These are phyloP conservation scores for Mixornis gularis DNA, from an alignment of 2,113 vertebrate species.

Conservation along the genomic window DNA sequence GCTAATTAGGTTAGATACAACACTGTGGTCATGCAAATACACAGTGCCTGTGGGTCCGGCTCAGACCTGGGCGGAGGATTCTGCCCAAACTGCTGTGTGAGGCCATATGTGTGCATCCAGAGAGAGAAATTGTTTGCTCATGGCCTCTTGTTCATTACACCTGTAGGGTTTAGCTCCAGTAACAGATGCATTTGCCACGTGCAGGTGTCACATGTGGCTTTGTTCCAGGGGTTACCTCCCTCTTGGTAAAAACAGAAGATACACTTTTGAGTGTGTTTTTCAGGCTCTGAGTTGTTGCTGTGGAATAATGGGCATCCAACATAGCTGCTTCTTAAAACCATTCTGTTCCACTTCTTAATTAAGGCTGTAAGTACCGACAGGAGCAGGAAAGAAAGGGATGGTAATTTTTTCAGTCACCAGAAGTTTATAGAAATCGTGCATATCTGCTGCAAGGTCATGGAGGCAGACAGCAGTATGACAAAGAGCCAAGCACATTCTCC, in stretches of 20 bases:
- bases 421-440: neutral
- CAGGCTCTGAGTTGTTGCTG: neutral
- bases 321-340: neutral
- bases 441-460: neutral
- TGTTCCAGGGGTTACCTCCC: neutral
- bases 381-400: neutral
- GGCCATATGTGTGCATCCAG: neutral
- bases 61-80: constrained; percentile 2
- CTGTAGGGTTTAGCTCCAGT: neutral
- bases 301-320: neutral
- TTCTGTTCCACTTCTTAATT: neutral
- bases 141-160: neutral
- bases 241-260: neutral
- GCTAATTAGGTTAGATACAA: constrained; percentile 27
- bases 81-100: neutral
- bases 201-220: neutral
- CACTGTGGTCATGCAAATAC: neutral
- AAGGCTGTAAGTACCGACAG: neutral
- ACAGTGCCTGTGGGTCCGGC: neutral
- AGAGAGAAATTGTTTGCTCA: neutral
- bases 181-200: constrained; percentile 7
- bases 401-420: neutral
- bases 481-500: neutral
- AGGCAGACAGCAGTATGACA: neutral
- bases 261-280: neutral